Evolutionary conservation across 2,113 vertebrate genomes (phyloP).

Genomic region (Serilophus lunatus): DNA sequence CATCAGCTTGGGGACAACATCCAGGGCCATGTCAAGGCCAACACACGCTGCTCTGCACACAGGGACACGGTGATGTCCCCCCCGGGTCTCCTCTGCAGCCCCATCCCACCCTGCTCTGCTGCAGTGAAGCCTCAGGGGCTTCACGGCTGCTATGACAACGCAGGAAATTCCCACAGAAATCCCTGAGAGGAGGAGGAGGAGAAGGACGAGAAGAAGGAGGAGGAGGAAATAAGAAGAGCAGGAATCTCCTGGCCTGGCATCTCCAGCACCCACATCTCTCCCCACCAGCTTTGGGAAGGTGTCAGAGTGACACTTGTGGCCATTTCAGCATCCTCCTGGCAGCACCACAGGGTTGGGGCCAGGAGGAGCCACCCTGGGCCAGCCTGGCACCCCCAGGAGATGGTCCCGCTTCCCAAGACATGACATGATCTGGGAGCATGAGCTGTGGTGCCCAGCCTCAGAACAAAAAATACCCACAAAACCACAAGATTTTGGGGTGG

Average conservation of each 20-base stretch:
- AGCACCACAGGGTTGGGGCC: not conserved
- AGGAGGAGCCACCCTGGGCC: rapidly evolving
- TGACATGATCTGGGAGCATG: rapidly evolving
- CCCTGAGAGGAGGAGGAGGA: not conserved
- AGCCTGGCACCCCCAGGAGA: not conserved
- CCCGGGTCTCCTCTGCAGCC: not conserved
- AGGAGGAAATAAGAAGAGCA: not conserved
- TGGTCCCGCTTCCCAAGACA: not conserved
- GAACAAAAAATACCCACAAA: rapidly evolving
- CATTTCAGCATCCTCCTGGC: not conserved
- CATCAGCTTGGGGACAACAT: rapidly evolving
- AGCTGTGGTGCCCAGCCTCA: rapidly evolving
- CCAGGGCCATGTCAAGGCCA: rapidly evolving
- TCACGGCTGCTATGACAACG: conserved; percentile 32
- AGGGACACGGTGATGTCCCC: not conserved
- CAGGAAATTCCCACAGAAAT: conserved; percentile 35
- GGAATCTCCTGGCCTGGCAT: not conserved
- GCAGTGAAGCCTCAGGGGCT: not conserved
- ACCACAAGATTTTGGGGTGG: rapidly evolving
- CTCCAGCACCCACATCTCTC: rapidly evolving
- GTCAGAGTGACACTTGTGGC: rapidly evolving
- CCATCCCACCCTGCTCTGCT: not conserved
- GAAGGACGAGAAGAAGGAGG: not conserved
- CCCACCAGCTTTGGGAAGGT: not conserved
- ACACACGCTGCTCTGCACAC: rapidly evolving